Percentiles rank a stretch among this genome's conserved stretches.
Conservation (phyloP, 2,888 invertebrate species). For the Acleris literana region DNA sequence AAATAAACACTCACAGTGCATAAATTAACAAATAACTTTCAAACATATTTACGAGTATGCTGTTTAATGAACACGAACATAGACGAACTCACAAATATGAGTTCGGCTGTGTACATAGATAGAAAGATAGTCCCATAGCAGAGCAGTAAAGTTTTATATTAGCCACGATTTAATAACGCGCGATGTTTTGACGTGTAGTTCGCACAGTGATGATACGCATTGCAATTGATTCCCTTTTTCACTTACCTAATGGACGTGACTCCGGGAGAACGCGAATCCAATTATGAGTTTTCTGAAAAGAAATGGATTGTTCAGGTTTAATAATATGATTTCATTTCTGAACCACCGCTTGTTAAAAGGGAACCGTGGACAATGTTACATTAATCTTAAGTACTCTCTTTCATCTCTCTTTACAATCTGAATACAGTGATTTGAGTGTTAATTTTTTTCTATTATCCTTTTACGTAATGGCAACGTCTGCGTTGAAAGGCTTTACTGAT, state of each 20-base stretch:
- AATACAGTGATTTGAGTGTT: neutral
- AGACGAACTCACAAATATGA: too few relatives aligned
- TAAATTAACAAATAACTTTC: too few relatives aligned
- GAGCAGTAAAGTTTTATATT: neutral
- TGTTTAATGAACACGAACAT: too few relatives aligned
- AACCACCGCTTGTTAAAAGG: slow-evolving; percentile 23
- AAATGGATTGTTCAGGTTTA: slow-evolving; percentile 44
- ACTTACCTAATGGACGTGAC: slow-evolving; percentile 57
- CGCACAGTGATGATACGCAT: slow-evolving; percentile 46
- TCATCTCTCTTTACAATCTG: slow-evolving; percentile 1
- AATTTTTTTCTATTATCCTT: neutral
- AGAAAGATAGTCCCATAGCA: too few relatives aligned
- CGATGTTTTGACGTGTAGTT: slow-evolving; percentile 25
- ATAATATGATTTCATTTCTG: slow-evolving; percentile 26
- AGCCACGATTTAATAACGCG: neutral
- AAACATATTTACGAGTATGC: too few relatives aligned
- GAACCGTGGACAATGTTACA: slow-evolving; percentile 27
- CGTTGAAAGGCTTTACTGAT: neutral
- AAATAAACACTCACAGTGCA: too few relatives aligned
- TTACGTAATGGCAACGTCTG: neutral
- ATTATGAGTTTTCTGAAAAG: slow-evolving; percentile 52
- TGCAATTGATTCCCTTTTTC: slow-evolving; percentile 55
- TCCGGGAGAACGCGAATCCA: slow-evolving; percentile 51
- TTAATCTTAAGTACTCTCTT: slow-evolving; percentile 26
- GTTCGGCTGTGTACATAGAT: too few relatives aligned